Percentiles rank a stretch among this genome's conserved stretches.
phyloP scores from a whole-genome alignment of 2,888 invertebrate species.

The Chrysolina americana region DNA sequence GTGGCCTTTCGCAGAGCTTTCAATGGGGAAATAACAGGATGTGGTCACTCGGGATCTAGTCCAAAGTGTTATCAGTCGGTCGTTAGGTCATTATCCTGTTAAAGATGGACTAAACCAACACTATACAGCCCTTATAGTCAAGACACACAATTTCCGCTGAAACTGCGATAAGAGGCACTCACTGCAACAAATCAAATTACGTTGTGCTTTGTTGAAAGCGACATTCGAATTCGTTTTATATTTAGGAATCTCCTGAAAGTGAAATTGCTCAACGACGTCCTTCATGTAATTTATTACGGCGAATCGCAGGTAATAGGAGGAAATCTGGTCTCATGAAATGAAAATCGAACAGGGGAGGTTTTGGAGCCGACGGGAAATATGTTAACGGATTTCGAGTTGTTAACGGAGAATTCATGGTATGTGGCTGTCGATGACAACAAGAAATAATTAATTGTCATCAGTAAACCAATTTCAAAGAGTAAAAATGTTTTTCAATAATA shows the following conservation, averaged over 20 bases:
- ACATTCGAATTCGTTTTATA: conserved; percentile 10
- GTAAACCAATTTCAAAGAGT: too few species aligned
- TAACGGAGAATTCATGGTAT: background rate
- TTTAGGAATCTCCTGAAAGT: background rate
- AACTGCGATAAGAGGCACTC: conserved; percentile 8
- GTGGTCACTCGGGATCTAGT: conserved; percentile 3
- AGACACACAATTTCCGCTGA: conserved; percentile 3
- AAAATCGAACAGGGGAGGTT: conserved; percentile 1
- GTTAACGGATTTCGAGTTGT: background rate
- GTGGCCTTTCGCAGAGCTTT: background rate
- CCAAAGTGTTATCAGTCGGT: conserved; percentile 9
- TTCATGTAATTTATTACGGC: conserved; percentile 5
- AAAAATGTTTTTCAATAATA: too few species aligned
- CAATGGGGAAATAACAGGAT: background rate
- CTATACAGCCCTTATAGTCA: background rate
- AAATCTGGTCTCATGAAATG: background rate
- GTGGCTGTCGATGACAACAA: too few species aligned
- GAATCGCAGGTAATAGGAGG: conserved; percentile 14
- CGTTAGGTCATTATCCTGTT: conserved; percentile 13
- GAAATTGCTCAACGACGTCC: conserved; percentile 18
- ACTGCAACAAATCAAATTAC: conserved; percentile 19
- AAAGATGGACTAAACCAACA: conserved; percentile 14
- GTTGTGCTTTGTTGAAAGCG: background rate
- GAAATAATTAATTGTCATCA: too few species aligned
- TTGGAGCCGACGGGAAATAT: background rate